Base-by-base conservation (phyloP, 2,888 invertebrate species). In the Fissipunctia ypsillon region DNA sequence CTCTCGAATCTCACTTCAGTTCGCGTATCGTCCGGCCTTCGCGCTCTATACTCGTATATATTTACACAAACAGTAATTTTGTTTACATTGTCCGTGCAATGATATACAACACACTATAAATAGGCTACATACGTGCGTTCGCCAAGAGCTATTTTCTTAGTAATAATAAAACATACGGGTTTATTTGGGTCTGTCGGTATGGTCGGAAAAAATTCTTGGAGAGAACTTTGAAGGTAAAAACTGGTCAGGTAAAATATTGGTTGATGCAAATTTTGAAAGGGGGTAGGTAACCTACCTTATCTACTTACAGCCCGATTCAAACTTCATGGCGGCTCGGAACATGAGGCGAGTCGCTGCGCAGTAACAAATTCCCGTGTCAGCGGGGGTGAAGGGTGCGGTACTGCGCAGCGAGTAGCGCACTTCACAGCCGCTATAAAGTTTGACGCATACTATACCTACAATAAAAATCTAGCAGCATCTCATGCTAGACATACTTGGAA, bases 11-110 rank as follows among this genome's bases (percentile, higher is more conserved):
- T 77, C 67, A 72, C 69, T 75, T 69, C 57, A 67, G 61, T 88
- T 87, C 87, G 75, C 68, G 43, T 84, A 84, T 38, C 57, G 85
- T 76, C 75, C 80, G 81, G 73, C 84, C 83, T 87, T 87, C 81
- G 61, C 63, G 78, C 75, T 86, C 80, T 80, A 52, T 81, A 77
- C 78, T 72, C 80, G 81, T 78, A 76, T 86, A 81, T 91, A 92
- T 93, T 93, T 92, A 91, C 89, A 89, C 90, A 90, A 93, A 92
- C 91, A 86, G 87, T 88, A 91, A 92, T 90, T 87, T 88, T 93
- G 94, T 94, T 94, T 94, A 94, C 91, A 91, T 93, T 91, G 90
- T 84, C 90, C 84, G 81, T 83, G 89, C 88, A 91, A 90, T 90
- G 88, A 91, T 92, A 91, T 90, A 91, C 91, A 90, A 90, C 84